A percentile compares a stretch with the other conserved stretches of the same genome.
phyloP scores from a whole-genome alignment of 2,888 invertebrate species.

The Cephus rjabovi region DNA sequence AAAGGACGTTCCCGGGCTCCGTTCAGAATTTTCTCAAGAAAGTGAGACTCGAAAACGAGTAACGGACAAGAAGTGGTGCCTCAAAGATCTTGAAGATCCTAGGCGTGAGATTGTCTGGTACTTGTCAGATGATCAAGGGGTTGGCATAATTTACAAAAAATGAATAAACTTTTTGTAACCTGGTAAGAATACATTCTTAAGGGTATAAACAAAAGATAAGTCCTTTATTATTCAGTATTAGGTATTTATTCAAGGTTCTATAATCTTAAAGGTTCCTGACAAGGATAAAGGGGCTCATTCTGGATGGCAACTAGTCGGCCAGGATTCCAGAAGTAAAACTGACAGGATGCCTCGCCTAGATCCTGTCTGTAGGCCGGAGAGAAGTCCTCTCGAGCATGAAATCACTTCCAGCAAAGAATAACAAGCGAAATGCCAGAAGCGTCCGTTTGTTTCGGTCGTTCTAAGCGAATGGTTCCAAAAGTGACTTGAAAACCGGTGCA shows the following conservation, averaged over 20 bases:
- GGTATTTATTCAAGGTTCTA: neutral
- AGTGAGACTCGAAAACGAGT: neutral
- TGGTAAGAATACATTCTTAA: neutral
- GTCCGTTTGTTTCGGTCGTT: conserved; percentile 42
- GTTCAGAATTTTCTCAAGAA: neutral
- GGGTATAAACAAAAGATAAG: neutral
- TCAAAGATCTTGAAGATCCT: neutral
- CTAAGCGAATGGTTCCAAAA: conserved; percentile 39
- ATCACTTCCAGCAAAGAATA: conserved; percentile 60
- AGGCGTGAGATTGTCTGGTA: neutral
- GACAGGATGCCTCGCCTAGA: conserved; percentile 63
- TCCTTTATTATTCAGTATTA: neutral
- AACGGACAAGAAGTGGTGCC: neutral
- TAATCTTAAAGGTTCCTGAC: neutral
- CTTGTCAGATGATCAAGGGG: neutral
- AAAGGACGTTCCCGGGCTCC: neutral
- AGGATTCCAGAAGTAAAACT: conserved; percentile 19
- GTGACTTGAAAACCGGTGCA: conserved; percentile 7
- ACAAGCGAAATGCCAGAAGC: conserved; percentile 32
- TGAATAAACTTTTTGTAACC: neutral
- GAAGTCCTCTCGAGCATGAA: conserved; percentile 59
- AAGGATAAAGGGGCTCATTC: neutral
- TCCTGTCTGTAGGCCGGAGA: conserved; percentile 54
- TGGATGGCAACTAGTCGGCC: neutral
- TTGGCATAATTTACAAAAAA: neutral